phyloP scores from a whole-genome alignment of 2,888 invertebrate species.

The Tetragnatha montana region DNA sequence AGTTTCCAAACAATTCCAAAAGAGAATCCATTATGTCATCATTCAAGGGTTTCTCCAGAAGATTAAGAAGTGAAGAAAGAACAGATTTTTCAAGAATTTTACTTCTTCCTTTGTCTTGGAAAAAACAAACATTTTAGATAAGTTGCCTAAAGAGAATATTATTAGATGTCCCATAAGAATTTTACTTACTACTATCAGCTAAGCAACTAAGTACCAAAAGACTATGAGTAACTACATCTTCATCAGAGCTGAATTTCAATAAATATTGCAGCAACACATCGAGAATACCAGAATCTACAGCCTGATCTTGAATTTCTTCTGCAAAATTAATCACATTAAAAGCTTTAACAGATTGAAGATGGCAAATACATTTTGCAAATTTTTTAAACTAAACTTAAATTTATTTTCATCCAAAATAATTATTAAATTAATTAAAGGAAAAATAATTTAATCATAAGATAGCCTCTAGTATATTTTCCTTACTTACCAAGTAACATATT shows the following conservation, averaged over 20 bases:
- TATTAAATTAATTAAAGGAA: no score
- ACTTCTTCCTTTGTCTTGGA: conserved; percentile 70
- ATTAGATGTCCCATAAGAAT: not conserved
- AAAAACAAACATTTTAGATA: conserved; percentile 1
- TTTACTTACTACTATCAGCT: conserved; percentile 77
- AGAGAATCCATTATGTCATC: conserved; percentile 74
- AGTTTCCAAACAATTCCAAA: conserved; percentile 75
- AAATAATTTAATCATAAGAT: no score
- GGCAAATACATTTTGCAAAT: not conserved
- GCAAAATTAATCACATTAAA: conserved; percentile 51
- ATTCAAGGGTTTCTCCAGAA: conserved; percentile 73
- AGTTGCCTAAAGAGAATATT: not conserved
- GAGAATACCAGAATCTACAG: conserved; percentile 78
- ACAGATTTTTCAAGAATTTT: conserved; percentile 72
- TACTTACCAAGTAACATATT: no score
- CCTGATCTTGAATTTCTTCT: conserved; percentile 76
- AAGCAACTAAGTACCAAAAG: conserved; percentile 78
- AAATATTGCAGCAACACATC: conserved; percentile 78
- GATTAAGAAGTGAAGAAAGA: conserved; percentile 62
- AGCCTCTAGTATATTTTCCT: no score
- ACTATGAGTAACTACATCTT: conserved; percentile 79
- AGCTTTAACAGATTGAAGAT: not conserved
- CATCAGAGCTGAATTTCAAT: conserved; percentile 77
- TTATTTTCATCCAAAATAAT: not conserved
- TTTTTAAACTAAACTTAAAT: not conserved